A percentile compares a stretch with the other conserved stretches of the same genome.
These are phyloP conservation scores for Micrasema longulum DNA, from an alignment of 1,140 invertebrate species.

Conservation along the genomic window DNA sequence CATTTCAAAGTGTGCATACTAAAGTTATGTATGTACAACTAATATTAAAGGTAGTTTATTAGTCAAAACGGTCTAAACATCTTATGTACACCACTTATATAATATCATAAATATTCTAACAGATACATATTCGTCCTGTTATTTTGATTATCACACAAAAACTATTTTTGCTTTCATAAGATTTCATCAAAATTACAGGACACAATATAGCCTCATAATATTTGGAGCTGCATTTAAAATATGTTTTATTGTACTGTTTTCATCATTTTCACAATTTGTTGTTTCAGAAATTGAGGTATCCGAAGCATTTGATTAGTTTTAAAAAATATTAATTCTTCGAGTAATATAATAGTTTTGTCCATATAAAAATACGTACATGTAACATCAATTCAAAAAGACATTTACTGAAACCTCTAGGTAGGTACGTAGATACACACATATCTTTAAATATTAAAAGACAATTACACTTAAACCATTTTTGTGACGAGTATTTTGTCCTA, in stretches of 20 bases:
- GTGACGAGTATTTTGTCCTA: no score
- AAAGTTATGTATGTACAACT: conserved; percentile 26
- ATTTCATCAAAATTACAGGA: conserved; percentile 1
- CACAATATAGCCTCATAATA: neutral
- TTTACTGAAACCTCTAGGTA: neutral
- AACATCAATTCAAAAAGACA: neutral
- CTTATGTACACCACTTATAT: conserved; percentile 36
- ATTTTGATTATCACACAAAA: conserved; percentile 43
- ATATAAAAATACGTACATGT: neutral
- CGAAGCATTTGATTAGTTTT: no score
- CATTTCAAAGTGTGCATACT: conserved; percentile 1
- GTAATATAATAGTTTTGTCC: neutral
- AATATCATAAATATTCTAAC: conserved; percentile 38
- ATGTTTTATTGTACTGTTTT: no score
- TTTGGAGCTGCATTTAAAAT: no score
- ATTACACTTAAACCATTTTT: no score
- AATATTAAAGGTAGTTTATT: conserved; percentile 19
- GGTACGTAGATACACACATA: no score
- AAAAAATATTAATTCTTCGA: no score
- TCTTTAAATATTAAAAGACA: no score
- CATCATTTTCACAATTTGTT: no score
- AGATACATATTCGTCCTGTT: conserved; percentile 10
- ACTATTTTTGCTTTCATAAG: neutral
- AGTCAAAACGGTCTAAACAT: conserved; percentile 35
- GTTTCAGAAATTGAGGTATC: no score